Percentiles rank a stretch among this genome's conserved stretches.
Evolutionary conservation across 2,888 invertebrate species (phyloP).

Genomic region (Erebia ligea): DNA sequence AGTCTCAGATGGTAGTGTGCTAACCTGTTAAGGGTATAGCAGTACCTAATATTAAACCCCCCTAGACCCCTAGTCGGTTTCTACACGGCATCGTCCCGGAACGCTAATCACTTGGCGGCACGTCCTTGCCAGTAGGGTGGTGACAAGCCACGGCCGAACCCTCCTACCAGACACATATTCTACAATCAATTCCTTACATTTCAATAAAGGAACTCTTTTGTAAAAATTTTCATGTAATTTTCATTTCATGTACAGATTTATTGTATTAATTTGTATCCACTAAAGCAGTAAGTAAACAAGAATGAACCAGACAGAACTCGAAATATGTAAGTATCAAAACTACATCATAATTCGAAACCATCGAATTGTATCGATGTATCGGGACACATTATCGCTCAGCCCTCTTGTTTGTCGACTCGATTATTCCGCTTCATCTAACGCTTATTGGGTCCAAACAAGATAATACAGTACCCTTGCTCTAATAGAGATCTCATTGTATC

Average conservation of each 20-base stretch:
- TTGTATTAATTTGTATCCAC: neutral
- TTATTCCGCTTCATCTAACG: constrained; percentile 78
- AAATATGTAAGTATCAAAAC: constrained; percentile 24
- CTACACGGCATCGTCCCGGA: no score
- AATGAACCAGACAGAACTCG: neutral
- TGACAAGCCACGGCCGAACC: no score
- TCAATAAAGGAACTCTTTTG: no score
- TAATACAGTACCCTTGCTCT: constrained; percentile 31
- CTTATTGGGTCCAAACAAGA: constrained; percentile 66
- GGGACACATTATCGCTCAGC: constrained; percentile 57
- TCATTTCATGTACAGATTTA: neutral
- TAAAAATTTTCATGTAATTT: no score
- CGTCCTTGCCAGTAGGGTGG: no score
- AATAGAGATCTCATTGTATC: constrained; percentile 33
- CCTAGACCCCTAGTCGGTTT: no score
- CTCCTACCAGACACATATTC: no score
- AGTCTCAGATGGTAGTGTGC: no score
- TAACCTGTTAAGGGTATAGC: no score
- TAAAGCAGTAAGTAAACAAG: neutral
- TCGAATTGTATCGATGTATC: constrained; percentile 56
- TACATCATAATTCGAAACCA: constrained; percentile 43
- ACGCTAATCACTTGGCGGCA: no score
- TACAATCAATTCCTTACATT: no score
- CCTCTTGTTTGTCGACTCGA: constrained; percentile 80
- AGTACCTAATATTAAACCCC: no score